Evolutionary conservation across 2,113 vertebrate genomes (phyloP).

Genomic region (Sander lucioperca): DNA sequence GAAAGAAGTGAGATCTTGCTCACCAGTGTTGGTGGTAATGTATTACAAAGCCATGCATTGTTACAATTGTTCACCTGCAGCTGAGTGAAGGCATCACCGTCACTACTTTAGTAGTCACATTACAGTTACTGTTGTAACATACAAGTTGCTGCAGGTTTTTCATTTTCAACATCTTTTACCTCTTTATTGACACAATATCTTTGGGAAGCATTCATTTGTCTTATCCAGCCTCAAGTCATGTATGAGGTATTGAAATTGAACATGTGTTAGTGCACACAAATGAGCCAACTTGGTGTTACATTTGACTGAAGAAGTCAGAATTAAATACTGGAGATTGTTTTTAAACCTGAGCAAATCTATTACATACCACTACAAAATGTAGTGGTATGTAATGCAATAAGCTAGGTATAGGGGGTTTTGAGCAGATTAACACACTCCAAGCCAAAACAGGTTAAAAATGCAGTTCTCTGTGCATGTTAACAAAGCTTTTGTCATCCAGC

Average conservation of each 20-base stretch:
- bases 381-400: background rate
- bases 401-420: background rate
- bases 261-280: background rate
- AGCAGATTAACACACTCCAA: background rate
- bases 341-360: background rate
- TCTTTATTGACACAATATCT: background rate
- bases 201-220: background rate
- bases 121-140: background rate
- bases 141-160: background rate
- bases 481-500: background rate
- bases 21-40: background rate
- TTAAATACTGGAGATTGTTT: background rate
- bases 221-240: background rate
- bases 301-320: constrained; percentile 2
- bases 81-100: background rate
- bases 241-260: background rate
- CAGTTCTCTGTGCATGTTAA: constrained; percentile 23
- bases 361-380: background rate
- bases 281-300: background rate
- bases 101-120: background rate
- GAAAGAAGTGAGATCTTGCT: background rate
- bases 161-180: background rate
- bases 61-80: too few relatives aligned
- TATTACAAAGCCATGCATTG: too few relatives aligned
- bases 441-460: background rate